A percentile compares a stretch with the other conserved stretches of the same genome.
These are phyloP conservation scores for Vesta saturnalis DNA, from an alignment of 2,888 invertebrate genomes.

Conservation along the genomic window DNA sequence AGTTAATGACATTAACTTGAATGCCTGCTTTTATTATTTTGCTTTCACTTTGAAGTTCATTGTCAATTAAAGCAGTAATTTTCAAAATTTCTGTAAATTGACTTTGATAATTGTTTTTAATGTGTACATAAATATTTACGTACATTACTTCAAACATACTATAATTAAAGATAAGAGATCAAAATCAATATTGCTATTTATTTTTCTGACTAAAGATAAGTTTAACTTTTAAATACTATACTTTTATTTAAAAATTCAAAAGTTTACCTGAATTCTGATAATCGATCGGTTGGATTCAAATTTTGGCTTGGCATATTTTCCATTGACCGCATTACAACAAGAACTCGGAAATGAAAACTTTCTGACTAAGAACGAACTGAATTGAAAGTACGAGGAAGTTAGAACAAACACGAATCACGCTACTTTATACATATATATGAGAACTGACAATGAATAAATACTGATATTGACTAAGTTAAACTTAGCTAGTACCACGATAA, in stretches of 20 bases:
- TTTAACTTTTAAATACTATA: no score
- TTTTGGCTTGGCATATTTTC: constrained; percentile 46
- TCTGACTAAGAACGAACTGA: background rate
- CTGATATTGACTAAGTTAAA: constrained; percentile 42
- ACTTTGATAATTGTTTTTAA: no score
- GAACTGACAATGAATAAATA: constrained; percentile 36
- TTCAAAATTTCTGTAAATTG: no score
- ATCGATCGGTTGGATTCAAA: constrained; percentile 47
- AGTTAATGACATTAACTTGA: no score
- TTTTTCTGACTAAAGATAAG: no score
- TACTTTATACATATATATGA: constrained; percentile 17
- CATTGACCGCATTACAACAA: constrained; percentile 38
- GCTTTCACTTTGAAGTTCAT: no score
- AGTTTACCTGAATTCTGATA: constrained; percentile 52
- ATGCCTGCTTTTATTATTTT: no score
- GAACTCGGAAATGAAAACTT: constrained; percentile 15
- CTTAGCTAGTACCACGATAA: constrained; percentile 43
- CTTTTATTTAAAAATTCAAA: background rate
- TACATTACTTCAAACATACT: background rate
- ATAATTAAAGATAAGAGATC: background rate
- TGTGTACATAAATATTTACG: no score
- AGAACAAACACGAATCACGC: background rate
- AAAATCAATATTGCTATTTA: background rate
- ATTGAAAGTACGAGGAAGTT: background rate
- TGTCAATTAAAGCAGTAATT: no score